phyloP scores from a whole-genome alignment of 2,113 vertebrate genomes.

The Lepisosteus osseus region DNA sequence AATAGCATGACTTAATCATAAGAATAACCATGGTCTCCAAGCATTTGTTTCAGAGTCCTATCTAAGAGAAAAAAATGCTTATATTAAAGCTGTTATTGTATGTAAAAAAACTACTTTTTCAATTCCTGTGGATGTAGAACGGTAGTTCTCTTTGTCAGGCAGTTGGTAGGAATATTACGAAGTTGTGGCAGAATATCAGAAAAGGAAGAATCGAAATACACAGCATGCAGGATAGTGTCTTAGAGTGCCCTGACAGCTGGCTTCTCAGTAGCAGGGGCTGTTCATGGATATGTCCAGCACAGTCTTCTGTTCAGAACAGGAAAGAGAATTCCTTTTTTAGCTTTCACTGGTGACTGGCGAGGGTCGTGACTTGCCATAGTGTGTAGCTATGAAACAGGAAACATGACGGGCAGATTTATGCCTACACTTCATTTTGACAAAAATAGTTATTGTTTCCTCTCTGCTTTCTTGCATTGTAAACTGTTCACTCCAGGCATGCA shows the following conservation, averaged over 20 bases:
- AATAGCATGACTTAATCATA: constrained; percentile 30
- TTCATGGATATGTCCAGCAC: neutral
- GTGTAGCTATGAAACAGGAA: constrained; percentile 14
- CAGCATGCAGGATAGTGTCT: no score
- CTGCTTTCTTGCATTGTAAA: neutral
- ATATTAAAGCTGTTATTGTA: neutral
- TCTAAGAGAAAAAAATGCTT: neutral
- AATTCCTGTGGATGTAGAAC: no score
- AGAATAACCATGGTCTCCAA: neutral
- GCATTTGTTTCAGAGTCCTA: neutral
- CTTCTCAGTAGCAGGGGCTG: neutral
- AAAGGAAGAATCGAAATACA: no score
- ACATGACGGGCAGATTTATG: neutral
- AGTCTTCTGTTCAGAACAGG: constrained; percentile 13
- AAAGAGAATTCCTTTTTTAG: constrained; percentile 16
- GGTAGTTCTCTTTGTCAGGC: no score
- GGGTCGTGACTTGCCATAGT: neutral
- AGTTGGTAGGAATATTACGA: no score
- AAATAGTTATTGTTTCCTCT: constrained; percentile 14
- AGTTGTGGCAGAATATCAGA: no score
- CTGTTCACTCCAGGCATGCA: neutral
- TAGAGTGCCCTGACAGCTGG: no score
- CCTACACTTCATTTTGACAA: neutral
- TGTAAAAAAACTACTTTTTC: neutral
- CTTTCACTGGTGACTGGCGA: constrained; percentile 6